Evolutionary conservation across 35 echinoderm and acorn worm species (phyloP).

Genomic region (Ptychodera flava): DNA sequence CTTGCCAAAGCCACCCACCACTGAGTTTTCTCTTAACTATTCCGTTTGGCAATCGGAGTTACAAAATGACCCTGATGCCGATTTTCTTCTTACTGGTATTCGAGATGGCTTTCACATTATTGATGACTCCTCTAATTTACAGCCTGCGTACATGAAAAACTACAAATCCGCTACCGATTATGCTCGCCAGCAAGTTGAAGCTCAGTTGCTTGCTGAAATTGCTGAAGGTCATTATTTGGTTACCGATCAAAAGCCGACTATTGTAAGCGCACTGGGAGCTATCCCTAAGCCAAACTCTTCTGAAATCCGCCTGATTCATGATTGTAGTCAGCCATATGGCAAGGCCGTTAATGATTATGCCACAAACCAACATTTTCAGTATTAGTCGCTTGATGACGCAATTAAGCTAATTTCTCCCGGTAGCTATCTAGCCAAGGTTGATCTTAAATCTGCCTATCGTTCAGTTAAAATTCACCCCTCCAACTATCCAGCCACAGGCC

Average conservation of each 20-base stretch:
- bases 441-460: not conserved
- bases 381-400: not conserved
- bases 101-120: not conserved
- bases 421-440: not conserved
- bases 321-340: not conserved
- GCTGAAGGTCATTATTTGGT: not conserved
- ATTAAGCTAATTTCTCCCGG: not conserved
- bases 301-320: not conserved
- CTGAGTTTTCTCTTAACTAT: not conserved
- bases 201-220: not conserved
- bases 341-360: not conserved
- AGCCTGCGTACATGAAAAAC: not conserved
- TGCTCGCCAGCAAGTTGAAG: not conserved
- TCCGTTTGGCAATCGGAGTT: not conserved
- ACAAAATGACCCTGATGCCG: not conserved
- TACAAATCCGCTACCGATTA: not conserved
- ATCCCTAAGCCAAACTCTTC: not conserved
- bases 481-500: not conserved
- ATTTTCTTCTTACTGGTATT: not conserved
- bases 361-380: not conserved
- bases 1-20: not conserved
- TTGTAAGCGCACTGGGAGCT: not conserved
- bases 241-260: not conserved
- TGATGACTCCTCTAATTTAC: not conserved
- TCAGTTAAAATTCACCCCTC: not conserved